Conservation (phyloP, 2,888 invertebrate species). For the Ectemnius lituratus region DNA sequence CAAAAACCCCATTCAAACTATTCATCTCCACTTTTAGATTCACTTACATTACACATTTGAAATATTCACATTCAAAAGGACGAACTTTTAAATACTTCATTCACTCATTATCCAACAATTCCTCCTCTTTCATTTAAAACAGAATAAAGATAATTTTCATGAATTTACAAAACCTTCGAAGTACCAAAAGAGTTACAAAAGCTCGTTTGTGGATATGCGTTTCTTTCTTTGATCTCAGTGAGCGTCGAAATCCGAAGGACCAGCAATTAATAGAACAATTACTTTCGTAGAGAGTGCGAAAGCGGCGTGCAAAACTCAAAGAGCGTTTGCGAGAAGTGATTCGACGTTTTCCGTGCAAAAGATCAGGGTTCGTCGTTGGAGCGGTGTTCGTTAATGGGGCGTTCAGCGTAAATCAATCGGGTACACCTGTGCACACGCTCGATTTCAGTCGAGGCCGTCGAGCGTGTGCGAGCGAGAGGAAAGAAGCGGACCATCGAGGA, state of each 20-base stretch:
- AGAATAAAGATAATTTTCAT: too few species aligned
- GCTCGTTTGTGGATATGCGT: too few species aligned
- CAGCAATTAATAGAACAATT: slow-evolving; percentile 9
- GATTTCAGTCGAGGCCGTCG: slow-evolving; percentile 32
- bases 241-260: background rate
- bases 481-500: slow-evolving; percentile 7
- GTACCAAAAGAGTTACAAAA: too few species aligned
- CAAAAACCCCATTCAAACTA: too few species aligned
- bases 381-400: slow-evolving; percentile 33
- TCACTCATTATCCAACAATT: too few species aligned
- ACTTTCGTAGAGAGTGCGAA: slow-evolving; percentile 7
- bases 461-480: slow-evolving; percentile 15
- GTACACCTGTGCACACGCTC: slow-evolving; percentile 40
- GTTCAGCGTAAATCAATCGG: slow-evolving; percentile 41
- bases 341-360: slow-evolving; percentile 12
- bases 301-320: background rate
- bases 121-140: too few species aligned
- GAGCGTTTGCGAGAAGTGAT: background rate
- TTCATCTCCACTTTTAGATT: too few species aligned
- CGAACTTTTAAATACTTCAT: too few species aligned
- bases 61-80: too few species aligned
- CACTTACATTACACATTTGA: too few species aligned
- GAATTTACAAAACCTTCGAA: too few species aligned
- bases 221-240: background rate
- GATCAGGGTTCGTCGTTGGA: slow-evolving; percentile 15